These are phyloP conservation scores for Microtus montanus DNA, from an alignment of 2,113 vertebrate genomes.

Conservation along the genomic window DNA sequence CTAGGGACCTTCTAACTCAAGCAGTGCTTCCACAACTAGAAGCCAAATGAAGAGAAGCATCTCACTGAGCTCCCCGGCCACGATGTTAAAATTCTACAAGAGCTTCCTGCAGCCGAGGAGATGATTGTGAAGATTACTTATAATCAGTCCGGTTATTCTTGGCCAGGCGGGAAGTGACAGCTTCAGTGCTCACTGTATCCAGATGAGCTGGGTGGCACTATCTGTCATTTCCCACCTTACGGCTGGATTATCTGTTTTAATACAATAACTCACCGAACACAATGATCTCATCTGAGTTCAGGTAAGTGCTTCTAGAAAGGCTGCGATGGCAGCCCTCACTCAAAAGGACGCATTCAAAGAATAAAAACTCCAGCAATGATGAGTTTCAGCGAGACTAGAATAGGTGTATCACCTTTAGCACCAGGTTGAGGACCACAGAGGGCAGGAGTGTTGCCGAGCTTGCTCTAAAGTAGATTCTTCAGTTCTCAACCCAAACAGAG, in stretches of 20 bases:
- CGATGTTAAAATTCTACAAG: conserved; percentile 82
- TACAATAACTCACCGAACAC: neutral
- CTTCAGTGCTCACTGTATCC: conserved; percentile 72
- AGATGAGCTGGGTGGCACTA: conserved; percentile 15
- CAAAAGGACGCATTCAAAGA: conserved; percentile 44
- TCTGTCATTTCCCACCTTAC: conserved; percentile 39
- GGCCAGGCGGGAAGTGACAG: conserved; percentile 78
- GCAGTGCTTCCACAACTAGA: conserved; percentile 79
- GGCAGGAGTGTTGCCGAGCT: neutral
- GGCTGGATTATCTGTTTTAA: conserved; percentile 14
- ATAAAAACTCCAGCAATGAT: conserved; percentile 12
- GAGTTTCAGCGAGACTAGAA: conserved; percentile 53
- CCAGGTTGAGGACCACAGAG: conserved; percentile 69
- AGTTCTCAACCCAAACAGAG: conserved; percentile 12
- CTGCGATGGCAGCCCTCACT: conserved; percentile 21
- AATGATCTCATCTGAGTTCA: conserved; percentile 45
- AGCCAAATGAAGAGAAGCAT: conserved; percentile 79
- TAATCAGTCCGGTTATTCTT: conserved; percentile 79
- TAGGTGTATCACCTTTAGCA: conserved; percentile 77
- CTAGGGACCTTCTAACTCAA: conserved; percentile 78
- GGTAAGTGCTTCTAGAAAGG: conserved; percentile 50
- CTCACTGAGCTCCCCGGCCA: conserved; percentile 76
- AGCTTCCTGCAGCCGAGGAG: conserved; percentile 81
- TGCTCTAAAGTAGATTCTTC: neutral
- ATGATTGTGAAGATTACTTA: conserved; percentile 82